phyloP scores from a whole-genome alignment of 2,797 vertebrate genomes.

The Crenuchus spilurus region DNA sequence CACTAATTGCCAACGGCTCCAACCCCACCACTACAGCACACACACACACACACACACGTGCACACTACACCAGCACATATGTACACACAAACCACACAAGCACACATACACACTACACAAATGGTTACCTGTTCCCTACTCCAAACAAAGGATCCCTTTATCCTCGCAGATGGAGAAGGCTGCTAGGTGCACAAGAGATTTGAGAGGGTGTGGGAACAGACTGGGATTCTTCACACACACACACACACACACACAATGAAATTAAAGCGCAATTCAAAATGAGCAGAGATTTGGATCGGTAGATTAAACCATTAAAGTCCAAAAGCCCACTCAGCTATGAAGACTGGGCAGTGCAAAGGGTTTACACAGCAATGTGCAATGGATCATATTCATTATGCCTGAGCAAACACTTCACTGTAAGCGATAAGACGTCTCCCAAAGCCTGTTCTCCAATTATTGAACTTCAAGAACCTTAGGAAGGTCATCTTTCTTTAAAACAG shows the following conservation, averaged over 20 bases:
- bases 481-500: no score
- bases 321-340: slow-evolving; percentile 61
- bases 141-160: slow-evolving; percentile 78
- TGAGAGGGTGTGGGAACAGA: slow-evolving; percentile 77
- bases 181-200: slow-evolving; percentile 73
- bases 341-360: slow-evolving; percentile 60
- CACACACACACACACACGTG: slow-evolving; percentile 42
- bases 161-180: slow-evolving; percentile 65
- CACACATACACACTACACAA: slow-evolving; percentile 72
- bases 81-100: slow-evolving; percentile 41
- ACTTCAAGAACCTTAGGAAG: slow-evolving; percentile 1
- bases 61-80: slow-evolving; percentile 54
- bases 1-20: slow-evolving; percentile 28
- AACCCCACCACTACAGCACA: slow-evolving; percentile 1
- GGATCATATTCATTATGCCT: not conserved
- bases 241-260: slow-evolving; percentile 23
- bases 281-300: slow-evolving; percentile 29
- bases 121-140: slow-evolving; percentile 76
- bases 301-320: slow-evolving; percentile 62
- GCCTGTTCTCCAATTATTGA: slow-evolving; percentile 27
- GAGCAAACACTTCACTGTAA: slow-evolving; percentile 32
- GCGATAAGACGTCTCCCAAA: slow-evolving; percentile 62
- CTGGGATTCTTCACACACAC: slow-evolving; percentile 53
- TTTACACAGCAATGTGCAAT: slow-evolving; percentile 1
- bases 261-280: slow-evolving; percentile 32